These are phyloP conservation scores for Nomada ferruginata DNA, from an alignment of 2,888 invertebrate species.

Conservation along the genomic window DNA sequence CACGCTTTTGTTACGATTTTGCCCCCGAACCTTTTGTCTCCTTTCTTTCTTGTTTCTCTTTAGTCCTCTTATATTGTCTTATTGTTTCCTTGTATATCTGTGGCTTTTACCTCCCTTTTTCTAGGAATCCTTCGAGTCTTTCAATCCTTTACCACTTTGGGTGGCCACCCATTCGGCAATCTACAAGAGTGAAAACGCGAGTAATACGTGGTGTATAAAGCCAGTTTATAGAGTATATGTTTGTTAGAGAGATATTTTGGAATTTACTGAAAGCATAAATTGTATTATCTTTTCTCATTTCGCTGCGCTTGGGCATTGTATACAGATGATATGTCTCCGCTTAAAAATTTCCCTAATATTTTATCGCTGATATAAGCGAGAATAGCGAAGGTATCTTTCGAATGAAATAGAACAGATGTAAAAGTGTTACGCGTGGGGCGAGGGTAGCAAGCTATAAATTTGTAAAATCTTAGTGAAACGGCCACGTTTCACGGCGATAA, in stretches of 20 bases:
- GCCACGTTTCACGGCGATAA: slow-evolving; percentile 37
- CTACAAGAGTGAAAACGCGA: slow-evolving; percentile 46
- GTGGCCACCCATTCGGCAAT: slow-evolving; percentile 62
- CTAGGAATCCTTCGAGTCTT: slow-evolving; percentile 45
- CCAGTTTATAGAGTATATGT: slow-evolving; percentile 75
- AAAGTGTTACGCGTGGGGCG: background rate
- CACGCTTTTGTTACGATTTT: slow-evolving; percentile 76
- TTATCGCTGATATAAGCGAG: background rate
- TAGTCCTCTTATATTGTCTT: slow-evolving; percentile 38
- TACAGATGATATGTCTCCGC: too few relatives aligned
- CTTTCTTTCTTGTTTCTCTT: background rate
- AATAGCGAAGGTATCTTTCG: background rate
- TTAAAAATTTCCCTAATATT: background rate
- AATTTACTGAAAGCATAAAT: background rate
- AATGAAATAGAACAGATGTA: slow-evolving; percentile 17
- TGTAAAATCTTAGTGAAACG: slow-evolving; percentile 21
- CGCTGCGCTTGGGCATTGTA: too few relatives aligned
- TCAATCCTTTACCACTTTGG: slow-evolving; percentile 47
- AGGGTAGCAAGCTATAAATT: slow-evolving; percentile 12
- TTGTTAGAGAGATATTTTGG: slow-evolving; percentile 55
- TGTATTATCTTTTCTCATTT: too few relatives aligned
- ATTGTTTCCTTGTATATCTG: slow-evolving; percentile 34
- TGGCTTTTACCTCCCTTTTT: background rate
- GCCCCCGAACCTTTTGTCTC: slow-evolving; percentile 52
- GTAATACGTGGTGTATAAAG: slow-evolving; percentile 75